Evolutionary conservation across 2,888 invertebrate species (phyloP), one percentile per base, ranked within the genome.

Genomic region (Microctonus brassicae): DNA sequence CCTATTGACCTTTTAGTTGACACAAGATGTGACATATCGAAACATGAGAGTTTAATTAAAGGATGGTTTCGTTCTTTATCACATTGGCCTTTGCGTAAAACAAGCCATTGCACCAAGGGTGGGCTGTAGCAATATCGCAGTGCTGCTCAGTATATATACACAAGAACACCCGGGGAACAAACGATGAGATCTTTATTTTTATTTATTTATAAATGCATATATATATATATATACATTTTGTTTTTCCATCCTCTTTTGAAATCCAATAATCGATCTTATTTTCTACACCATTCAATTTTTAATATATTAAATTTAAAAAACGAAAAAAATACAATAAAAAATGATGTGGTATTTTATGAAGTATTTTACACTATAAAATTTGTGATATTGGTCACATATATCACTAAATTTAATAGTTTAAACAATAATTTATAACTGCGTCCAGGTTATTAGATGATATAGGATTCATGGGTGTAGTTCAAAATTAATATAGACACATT

Each of bases 361-460:
- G 29, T 34, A 52, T 53, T 65, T 24, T 55, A 26, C 55, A 13
- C 26, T 26, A 10, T 63, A 9, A 42, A 39, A 17, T 47, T 24
- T 13, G 24, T 13, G 34, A 10, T 63, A 20, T 63, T 66, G 13
- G 57, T 60, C 53, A 24, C 42, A 20, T 70, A 33, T 60, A 69
- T 62, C 55, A 39, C n/a, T 22, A 63, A 70, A 58, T 66, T 71
- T 67, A 57, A 67, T 68, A 75, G 75, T 77, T 82, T 80, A 83
- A 36, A 34, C 55, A 39, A 86, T 84, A 85, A 86, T 86, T 86
- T 83, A 86, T 80, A 79, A 78, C 80, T 80, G 82, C 84, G 83
- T 82, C 17, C 81, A 76, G 71, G 83, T 85, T 86, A 86, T 86
- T 86, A 84, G 81, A 76, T 80, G 80, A 85, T 86, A 84, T 85